These are phyloP conservation scores for Petroica traversi DNA, from an alignment of 2,113 vertebrate species.

Conservation along the genomic window DNA sequence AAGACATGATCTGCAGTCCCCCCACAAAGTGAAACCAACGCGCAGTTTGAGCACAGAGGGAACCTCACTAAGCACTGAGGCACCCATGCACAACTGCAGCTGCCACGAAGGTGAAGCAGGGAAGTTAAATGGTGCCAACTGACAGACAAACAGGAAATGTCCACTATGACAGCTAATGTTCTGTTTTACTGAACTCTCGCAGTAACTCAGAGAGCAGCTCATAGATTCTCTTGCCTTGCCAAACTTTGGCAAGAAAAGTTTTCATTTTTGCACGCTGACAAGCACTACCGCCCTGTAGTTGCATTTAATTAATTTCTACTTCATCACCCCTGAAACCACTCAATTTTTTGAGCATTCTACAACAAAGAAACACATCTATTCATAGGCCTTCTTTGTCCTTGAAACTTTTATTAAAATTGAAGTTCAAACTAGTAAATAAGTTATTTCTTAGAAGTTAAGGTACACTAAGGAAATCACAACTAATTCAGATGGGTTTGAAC, in stretches of 20 bases:
- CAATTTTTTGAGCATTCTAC: not conserved
- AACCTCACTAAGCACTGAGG: conserved; percentile 48
- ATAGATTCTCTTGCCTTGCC: not conserved
- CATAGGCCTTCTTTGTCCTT: not conserved
- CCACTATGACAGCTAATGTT: not conserved
- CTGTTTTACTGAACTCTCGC: not conserved
- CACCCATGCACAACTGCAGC: conserved; percentile 21
- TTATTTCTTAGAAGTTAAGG: not conserved
- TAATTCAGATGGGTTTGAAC: not conserved
- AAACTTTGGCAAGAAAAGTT: not conserved
- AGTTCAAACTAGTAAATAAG: not conserved
- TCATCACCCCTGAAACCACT: not conserved
- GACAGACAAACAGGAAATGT: not conserved
- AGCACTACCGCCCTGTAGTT: not conserved
- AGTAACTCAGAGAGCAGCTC: not conserved
- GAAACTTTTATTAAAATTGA: not conserved
- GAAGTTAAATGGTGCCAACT: conserved; percentile 25
- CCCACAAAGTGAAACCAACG: conserved; percentile 26
- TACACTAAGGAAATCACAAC: not conserved
- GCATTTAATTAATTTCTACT: not conserved
- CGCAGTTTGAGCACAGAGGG: conserved; percentile 76
- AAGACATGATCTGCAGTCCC: not conserved
- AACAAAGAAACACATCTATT: not conserved
- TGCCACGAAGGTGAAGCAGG: conserved; percentile 66
- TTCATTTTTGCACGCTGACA: not conserved